Conservation (phyloP, 2,113 vertebrate genomes). For the Onychostoma macrolepis region DNA sequence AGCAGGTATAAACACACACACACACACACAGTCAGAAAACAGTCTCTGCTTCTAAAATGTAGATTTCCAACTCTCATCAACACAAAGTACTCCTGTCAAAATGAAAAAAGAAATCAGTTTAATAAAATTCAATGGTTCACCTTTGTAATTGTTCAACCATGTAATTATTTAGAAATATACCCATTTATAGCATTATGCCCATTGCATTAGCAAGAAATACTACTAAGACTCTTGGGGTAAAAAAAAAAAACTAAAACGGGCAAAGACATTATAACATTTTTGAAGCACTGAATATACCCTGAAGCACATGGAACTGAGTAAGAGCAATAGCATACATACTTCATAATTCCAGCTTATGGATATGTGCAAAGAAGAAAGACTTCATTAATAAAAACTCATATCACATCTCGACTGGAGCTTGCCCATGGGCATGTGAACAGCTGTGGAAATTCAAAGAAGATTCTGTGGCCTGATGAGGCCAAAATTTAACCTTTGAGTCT, state of each 20-base stretch:
- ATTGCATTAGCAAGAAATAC: neutral
- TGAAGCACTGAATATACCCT: neutral
- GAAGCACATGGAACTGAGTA: neutral
- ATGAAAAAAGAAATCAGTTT: neutral
- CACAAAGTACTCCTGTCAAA: neutral
- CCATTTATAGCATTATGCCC: neutral
- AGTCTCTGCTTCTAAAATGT: no score
- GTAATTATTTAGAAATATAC: neutral
- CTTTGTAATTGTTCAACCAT: neutral
- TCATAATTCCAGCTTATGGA: neutral
- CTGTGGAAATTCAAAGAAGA: neutral
- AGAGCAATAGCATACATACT: constrained; percentile 12
- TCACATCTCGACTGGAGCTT: constrained; percentile 21
- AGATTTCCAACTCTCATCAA: neutral
- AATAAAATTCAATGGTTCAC: no score
- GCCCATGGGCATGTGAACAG: neutral
- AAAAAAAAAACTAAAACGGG: neutral
- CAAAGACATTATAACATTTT: neutral
- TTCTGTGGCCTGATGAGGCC: neutral
- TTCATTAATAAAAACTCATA: constrained; percentile 24
- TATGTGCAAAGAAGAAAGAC: neutral
- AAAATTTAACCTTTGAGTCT: neutral
- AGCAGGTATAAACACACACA: constrained; percentile 63
- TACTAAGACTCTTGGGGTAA: neutral
- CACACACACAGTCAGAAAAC: constrained; percentile 22